Conservation (phyloP, 2,888 invertebrate species). For the Sphaerophoria rueppellii region DNA sequence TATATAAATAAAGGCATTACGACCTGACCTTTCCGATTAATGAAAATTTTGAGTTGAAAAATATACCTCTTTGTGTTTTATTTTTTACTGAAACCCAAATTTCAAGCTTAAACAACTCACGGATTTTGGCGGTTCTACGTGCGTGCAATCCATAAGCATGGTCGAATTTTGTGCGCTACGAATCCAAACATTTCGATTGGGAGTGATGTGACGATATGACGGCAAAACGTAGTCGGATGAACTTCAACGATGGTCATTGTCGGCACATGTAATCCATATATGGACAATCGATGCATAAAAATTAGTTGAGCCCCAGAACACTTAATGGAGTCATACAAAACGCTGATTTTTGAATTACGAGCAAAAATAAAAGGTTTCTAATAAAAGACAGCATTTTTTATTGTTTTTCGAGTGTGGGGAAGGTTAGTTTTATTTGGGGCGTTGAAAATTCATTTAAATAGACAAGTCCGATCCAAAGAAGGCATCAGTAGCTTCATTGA, state of each 20-base stretch:
- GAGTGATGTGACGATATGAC: background rate
- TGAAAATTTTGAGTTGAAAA: background rate
- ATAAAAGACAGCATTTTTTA: conserved; percentile 15
- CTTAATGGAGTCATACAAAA: conserved; percentile 11
- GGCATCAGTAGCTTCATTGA: conserved; percentile 42
- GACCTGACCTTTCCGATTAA: conserved; percentile 58
- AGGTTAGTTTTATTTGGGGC: conserved; percentile 18
- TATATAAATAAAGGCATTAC: conserved; percentile 7
- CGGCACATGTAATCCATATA: conserved; percentile 35
- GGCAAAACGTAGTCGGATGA: conserved; percentile 48
- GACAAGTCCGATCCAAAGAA: conserved; percentile 18
- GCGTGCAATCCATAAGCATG: conserved; percentile 61
- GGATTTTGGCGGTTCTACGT: conserved; percentile 45
- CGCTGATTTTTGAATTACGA: background rate
- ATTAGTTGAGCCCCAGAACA: conserved; percentile 10
- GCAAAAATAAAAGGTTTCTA: conserved; percentile 39
- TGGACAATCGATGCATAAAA: conserved; percentile 47
- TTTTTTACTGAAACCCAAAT: background rate
- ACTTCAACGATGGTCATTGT: conserved; percentile 50
- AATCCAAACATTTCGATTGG: background rate
- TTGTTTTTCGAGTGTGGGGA: background rate
- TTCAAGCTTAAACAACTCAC: conserved; percentile 56
- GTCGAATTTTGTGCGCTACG: conserved; percentile 40
- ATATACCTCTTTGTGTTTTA: background rate
- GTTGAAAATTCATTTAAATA: conserved; percentile 54